These are phyloP conservation scores for Chrysomallon squamiferum DNA, from an alignment of 1,140 invertebrate genomes.

Conservation along the genomic window DNA sequence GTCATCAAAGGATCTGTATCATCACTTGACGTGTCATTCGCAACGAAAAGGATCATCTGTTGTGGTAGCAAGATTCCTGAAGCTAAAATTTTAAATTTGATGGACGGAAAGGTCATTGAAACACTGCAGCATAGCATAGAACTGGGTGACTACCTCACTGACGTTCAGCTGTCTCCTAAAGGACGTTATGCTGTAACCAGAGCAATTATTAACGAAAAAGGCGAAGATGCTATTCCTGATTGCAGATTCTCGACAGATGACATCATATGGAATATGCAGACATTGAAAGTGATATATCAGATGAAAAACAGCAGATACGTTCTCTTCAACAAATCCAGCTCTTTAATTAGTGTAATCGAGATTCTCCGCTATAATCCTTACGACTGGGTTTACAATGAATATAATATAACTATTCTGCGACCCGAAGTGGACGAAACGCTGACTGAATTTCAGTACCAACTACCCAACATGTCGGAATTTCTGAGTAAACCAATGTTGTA, in stretches of 20 bases:
- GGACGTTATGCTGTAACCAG: conserved; percentile 38
- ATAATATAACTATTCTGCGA: conserved; percentile 30
- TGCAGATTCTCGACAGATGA: conserved; percentile 30
- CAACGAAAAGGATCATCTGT: conserved; percentile 18
- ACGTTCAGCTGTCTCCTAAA: conserved; percentile 33
- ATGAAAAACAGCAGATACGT: conserved; percentile 29
- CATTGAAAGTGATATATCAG: conserved; percentile 29
- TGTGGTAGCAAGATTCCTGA: conserved; percentile 19
- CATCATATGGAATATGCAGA: conserved; percentile 38
- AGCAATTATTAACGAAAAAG: conserved; percentile 6
- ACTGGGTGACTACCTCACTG: conserved; percentile 20
- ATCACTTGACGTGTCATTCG: conserved; percentile 29
- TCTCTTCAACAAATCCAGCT: conserved; percentile 33
- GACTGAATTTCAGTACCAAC: conserved; percentile 11
- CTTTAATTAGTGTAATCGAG: conserved; percentile 29
- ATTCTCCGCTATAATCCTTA: conserved; percentile 27
- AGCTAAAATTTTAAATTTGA: conserved; percentile 39
- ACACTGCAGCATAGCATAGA: conserved; percentile 39
- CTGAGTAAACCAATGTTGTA: conserved; percentile 18
- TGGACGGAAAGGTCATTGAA: conserved; percentile 31
- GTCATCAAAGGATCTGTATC: conserved; percentile 36
- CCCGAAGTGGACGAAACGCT: conserved; percentile 1
- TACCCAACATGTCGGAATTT: conserved; percentile 41
- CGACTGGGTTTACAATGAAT: conserved; percentile 45
- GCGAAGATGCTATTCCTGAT: neutral